These are phyloP conservation scores for Pteruthius melanotis DNA, from an alignment of 2,113 vertebrate genomes.

Conservation along the genomic window DNA sequence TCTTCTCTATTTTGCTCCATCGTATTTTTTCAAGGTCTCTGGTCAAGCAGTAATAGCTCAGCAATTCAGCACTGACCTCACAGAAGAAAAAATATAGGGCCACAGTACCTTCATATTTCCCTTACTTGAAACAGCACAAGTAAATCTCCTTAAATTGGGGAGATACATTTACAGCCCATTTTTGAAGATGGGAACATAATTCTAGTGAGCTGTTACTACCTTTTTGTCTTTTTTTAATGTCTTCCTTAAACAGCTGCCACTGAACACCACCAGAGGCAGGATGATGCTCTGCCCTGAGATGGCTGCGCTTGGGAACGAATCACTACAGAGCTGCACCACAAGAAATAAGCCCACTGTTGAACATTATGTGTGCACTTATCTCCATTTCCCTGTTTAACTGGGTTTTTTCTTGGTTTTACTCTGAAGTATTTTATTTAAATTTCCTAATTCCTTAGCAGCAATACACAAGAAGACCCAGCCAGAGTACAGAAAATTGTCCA, in stretches of 20 bases:
- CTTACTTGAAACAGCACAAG: neutral
- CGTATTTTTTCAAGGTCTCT: neutral
- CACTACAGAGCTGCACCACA: neutral
- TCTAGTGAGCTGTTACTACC: neutral
- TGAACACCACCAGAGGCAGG: neutral
- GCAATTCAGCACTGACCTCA: neutral
- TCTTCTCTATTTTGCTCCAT: neutral
- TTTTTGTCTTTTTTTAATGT: neutral
- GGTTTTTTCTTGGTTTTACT: neutral
- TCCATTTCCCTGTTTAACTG: neutral
- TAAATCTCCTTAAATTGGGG: neutral
- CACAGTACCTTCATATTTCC: neutral
- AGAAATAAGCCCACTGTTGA: neutral
- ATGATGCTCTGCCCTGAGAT: neutral
- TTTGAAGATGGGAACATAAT: neutral
- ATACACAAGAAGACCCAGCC: neutral
- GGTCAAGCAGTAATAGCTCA: neutral
- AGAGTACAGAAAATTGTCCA: neutral
- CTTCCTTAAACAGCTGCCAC: neutral
- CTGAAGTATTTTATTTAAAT: neutral
- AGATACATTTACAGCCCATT: neutral
- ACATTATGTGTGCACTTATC: neutral
- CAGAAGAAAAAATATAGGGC: rapidly evolving
- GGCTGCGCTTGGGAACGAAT: neutral
- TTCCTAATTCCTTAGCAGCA: neutral